Percentiles rank a stretch among this genome's conserved stretches.
These are phyloP conservation scores for Campylomormyrus tamandua DNA, from an alignment of 2,113 vertebrate genomes.

Conservation along the genomic window DNA sequence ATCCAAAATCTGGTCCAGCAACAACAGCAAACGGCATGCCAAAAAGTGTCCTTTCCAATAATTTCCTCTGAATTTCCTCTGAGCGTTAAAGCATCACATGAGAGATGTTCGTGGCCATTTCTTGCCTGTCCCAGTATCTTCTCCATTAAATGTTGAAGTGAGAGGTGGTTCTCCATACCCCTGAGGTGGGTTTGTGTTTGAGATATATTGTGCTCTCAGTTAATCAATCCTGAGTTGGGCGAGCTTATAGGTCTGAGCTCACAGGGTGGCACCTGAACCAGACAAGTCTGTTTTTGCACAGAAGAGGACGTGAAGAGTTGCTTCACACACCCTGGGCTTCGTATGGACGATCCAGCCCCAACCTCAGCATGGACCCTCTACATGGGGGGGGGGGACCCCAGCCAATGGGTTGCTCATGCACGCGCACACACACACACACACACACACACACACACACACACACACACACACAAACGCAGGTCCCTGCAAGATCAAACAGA, in stretches of 20 bases:
- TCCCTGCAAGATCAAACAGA: neutral
- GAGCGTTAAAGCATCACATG: neutral
- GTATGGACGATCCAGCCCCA: neutral
- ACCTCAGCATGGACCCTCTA: neutral
- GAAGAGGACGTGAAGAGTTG: neutral
- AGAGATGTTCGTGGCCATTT: neutral
- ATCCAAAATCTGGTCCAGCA: neutral
- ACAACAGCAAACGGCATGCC: neutral
- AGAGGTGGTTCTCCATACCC: neutral
- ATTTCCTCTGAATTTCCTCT: neutral
- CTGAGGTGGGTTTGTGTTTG: neutral
- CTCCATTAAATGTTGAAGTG: neutral
- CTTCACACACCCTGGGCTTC: neutral
- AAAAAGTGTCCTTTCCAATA: neutral
- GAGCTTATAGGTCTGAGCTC: neutral
- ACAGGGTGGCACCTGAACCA: neutral
- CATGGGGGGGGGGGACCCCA: neutral
- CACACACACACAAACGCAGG: neutral
- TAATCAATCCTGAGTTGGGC: neutral
- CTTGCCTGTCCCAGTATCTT: neutral
- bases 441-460: neutral
- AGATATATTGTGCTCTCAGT: neutral
- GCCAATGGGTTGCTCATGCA: neutral
- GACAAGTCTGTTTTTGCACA: neutral
- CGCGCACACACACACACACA: neutral